Percentiles rank a stretch among this genome's conserved stretches.
These are phyloP conservation scores for Urophycis tenuis DNA, from an alignment of 2,797 vertebrate species.

Conservation along the genomic window DNA sequence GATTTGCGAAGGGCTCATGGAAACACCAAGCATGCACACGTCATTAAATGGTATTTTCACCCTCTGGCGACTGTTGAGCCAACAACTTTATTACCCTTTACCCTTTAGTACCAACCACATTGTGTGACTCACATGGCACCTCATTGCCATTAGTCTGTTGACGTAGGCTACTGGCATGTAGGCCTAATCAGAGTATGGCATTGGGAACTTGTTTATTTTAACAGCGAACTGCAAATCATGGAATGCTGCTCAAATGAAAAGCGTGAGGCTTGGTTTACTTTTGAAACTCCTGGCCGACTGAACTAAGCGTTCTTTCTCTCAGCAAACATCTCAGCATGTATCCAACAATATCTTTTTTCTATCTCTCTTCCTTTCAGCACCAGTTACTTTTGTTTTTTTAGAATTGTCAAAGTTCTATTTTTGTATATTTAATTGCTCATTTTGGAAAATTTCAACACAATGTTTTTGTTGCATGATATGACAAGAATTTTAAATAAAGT, in stretches of 20 bases:
- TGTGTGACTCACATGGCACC: background rate
- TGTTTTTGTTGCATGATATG: slow-evolving; percentile 82
- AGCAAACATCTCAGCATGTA: background rate
- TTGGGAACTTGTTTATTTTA: background rate
- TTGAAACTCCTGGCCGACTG: background rate
- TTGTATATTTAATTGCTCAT: slow-evolving; percentile 98
- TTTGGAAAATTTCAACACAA: slow-evolving; percentile 75
- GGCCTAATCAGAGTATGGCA: background rate
- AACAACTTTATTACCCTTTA: background rate
- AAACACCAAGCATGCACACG: background rate
- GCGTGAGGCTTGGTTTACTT: background rate
- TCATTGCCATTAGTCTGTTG: background rate
- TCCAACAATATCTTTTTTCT: background rate
- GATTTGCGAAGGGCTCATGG: background rate
- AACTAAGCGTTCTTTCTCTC: background rate
- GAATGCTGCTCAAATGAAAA: background rate
- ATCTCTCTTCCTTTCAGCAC: background rate
- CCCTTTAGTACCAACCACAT: too few relatives aligned
- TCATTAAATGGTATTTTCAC: background rate
- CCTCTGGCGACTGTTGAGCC: background rate
- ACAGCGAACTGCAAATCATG: background rate
- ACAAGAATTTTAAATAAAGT: slow-evolving; percentile 94
- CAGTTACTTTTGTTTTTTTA: slow-evolving; percentile 56
- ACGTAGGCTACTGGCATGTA: background rate
- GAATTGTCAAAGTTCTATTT: slow-evolving; percentile 99